Evolutionary conservation across 1,140 invertebrate species (phyloP), one percentile per base, ranked within the genome.

Genomic region (Polyergus mexicanus): DNA sequence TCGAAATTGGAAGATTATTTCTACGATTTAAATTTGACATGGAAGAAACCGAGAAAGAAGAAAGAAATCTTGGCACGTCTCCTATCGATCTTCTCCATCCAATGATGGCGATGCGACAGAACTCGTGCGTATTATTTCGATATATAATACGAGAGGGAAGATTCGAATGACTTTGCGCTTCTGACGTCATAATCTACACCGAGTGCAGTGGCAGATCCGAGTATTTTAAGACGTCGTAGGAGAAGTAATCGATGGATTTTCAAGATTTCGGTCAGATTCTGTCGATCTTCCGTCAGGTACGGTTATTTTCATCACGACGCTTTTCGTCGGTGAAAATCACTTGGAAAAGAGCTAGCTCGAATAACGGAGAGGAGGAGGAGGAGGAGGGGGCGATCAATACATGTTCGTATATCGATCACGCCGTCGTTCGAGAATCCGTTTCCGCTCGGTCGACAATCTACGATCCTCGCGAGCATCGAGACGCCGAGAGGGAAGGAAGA

Each of bases 271-370:
- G 19, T 72, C 10, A 83, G 38, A 74, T 83, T 83, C 60, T 16
- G 8, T 41, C 38, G 10, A 5, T 72, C 16, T 51, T 62, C 25
- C 8, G 6, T 60, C 38, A 2, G 13, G 60, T 81, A 71, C 38
- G 32, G 35, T 66, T 51, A 84, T 84, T 65, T 65, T 63, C 63
- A 78, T 69, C 25, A 60, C 38, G 22, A 56, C 13, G 13, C 13
- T 10, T 19, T 3, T 54, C 56, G 54, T 28, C 13, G 32, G 32
- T 60, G 76, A 87, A 86, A 89, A 89, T 86, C 86, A 72, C 44
- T 78, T 47, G 84, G 69, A 84, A 90, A 88, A 90, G 89, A 90
- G 84, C 75, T 86, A 86, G 90, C 83, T 88, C 85, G 68, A 54
- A 51, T 89, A 80, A 86, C 84, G 84, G 16, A 16, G 4, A 90